Evolutionary conservation across 2,113 vertebrate species (phyloP), one percentile per base, ranked within the genome.

Genomic region (Noctilio leporinus): DNA sequence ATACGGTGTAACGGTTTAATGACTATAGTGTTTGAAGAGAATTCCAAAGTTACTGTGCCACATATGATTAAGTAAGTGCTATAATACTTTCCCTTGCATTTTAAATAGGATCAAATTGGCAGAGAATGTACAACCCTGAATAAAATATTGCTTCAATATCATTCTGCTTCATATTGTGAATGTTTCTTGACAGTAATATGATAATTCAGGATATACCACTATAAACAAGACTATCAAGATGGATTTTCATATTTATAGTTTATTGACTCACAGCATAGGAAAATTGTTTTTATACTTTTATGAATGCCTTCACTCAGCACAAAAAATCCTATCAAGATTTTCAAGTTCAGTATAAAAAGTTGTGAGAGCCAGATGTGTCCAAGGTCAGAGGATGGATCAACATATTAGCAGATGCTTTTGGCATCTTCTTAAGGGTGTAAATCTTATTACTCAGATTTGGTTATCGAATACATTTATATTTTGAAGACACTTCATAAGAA

Each of bases 1-100:
- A 99, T 99, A 97, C 99, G 99, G 78, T 99, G 99, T 97, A 99
- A 99, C 97, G 99, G 99, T 90, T 98, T 99, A 98, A 99, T 99
- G 99, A 99, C 99, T 95, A 99, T 99, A 96, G 99, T 99, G 51
- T 99, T 99, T 98, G 99, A 99, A 98, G 99, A 99, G 97, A 99
- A 99, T 98, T 99, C 99, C 83, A 99, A 99, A 99, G 99, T 99
- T 92, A 99, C 99, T 0, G 99, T 99, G 97, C 99, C 99, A 92
- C 99, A 99, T 97, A 99, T 99, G 99, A 99, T 99, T 98, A 99
- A 99, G 99, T 99, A 99, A 99, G 99, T 99, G 62, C 17, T 83
- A 17, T 11, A 62, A 15, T 28, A 70, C 38, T 65, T 80, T 64
- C 62, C 45, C 47, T 96, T 57, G 26, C 30, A 69, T 91, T 93